A percentile compares a stretch with the other conserved stretches of the same genome.
phyloP scores from a whole-genome alignment of 2,888 invertebrate genomes.

The Xestia sexstrigata region DNA sequence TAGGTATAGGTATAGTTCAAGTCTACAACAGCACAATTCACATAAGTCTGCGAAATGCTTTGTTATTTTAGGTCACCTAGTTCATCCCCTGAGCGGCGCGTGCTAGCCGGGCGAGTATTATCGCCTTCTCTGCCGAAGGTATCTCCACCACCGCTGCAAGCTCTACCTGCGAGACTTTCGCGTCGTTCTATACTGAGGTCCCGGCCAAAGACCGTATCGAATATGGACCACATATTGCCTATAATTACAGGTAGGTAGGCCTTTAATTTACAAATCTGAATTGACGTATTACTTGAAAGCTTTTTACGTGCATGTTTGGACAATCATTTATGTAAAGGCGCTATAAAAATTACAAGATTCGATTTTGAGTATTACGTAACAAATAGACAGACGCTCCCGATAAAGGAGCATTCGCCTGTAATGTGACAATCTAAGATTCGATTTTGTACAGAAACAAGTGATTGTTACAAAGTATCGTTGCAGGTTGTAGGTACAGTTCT shows the following conservation, averaged over 20 bases:
- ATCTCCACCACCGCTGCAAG: constrained; percentile 78
- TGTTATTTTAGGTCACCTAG: constrained; percentile 83
- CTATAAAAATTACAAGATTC: not conserved
- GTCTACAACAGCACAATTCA: not conserved
- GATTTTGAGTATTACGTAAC: not conserved
- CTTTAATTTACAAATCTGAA: not conserved
- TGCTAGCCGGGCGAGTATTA: constrained; percentile 80
- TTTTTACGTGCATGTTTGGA: not conserved
- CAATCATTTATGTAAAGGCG: not conserved
- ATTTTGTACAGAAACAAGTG: too few relatives aligned
- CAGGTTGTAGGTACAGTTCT: too few relatives aligned
- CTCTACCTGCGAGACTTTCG: constrained; percentile 79
- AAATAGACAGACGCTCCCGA: not conserved
- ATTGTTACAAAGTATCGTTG: too few relatives aligned
- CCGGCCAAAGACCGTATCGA: constrained; percentile 72
- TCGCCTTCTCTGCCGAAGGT: constrained; percentile 83
- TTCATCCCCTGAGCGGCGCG: constrained; percentile 85
- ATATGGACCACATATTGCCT: constrained; percentile 78
- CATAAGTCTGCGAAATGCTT: not conserved
- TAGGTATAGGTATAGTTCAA: not conserved
- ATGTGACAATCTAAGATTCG: not conserved
- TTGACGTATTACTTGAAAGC: too few relatives aligned
- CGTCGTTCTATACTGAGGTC: constrained; percentile 72
- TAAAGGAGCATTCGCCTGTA: not conserved
- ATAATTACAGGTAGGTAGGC: constrained; percentile 80